Conservation (phyloP, 2,797 vertebrate species). For the Heterohyrax brucei region DNA sequence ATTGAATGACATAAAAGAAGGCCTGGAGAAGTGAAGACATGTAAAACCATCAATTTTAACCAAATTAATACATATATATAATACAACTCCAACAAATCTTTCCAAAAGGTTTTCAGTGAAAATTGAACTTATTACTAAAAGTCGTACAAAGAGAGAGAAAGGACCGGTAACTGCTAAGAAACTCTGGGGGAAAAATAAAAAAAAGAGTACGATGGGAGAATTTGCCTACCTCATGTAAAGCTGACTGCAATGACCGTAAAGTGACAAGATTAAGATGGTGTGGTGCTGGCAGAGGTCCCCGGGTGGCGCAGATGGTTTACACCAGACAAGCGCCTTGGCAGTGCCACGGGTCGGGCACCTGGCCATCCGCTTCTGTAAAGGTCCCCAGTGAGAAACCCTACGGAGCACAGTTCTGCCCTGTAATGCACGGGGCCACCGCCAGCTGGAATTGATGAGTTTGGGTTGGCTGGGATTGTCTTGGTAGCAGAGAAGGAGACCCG, state of each 20-base stretch:
- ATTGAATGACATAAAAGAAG: neutral
- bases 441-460: too few relatives aligned
- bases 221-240: neutral
- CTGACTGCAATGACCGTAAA: neutral
- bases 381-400: neutral
- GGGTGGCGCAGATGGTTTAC: neutral
- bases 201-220: neutral
- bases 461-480: too few relatives aligned
- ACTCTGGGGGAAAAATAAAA: neutral
- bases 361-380: neutral
- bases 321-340: neutral
- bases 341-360: neutral
- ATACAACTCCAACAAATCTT: neutral
- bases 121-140: neutral
- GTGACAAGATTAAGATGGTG: neutral
- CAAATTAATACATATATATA: neutral
- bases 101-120: conserved; percentile 1
- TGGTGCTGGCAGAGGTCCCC: neutral
- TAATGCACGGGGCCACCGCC: too few relatives aligned
- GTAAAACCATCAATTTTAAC: neutral
- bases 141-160: conserved; percentile 2
- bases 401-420: neutral
- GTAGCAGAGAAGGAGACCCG: neutral
- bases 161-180: neutral
- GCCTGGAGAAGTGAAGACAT: neutral